Evolutionary conservation across 2,113 vertebrate genomes (phyloP), one percentile per base, ranked within the genome.

Genomic region (Oreochromis aureus): DNA sequence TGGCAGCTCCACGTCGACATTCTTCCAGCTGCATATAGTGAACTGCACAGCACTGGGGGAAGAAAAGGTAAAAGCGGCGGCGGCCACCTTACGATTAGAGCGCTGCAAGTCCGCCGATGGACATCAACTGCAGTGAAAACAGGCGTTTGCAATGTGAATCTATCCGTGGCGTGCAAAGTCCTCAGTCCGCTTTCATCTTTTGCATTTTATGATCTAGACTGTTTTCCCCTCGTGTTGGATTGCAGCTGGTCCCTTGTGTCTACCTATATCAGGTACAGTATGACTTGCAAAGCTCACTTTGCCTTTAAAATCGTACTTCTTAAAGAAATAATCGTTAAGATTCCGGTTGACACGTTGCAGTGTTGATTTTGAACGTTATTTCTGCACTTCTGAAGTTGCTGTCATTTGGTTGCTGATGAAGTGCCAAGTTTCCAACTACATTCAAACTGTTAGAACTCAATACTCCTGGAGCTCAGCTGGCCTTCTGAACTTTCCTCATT

Each of bases 1-100:
- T 97, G 97, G 97, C 97, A 97, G 97, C 97, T 97, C 97, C 97
- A 97, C 97, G 97, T 97, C 97, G 97, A 97, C 97, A 97, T 96
- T 97, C 97, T 97, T 97, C 96, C 96, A 97, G 96, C 96, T 97
- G 96, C 96, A 95, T 94, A 94, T 94, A 95, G 94, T 95, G 95
- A 93, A 94, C 93, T 94, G 93, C 96, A 92, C 94, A 89, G 93
- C 86, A 81, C 88, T 91, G 93, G 87, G 86, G 91, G 93, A 93
- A 91, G 93, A 93, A 95, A 95, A 94, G 93, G 95, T 95, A 91
- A 91, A 94, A 92, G 92, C 94, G 92, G 90, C 90, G 80, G 82
- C 41, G 84, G 92, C 87, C 95, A 95, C 91, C 89, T 94, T 91
- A 93, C 82, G 87, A 94, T 84, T 78, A 87, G 89, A 92, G 85